A percentile compares a stretch with the other conserved stretches of the same genome.
phyloP scores from a whole-genome alignment of 2,797 vertebrate species.

The Tauraco hartlaubi region DNA sequence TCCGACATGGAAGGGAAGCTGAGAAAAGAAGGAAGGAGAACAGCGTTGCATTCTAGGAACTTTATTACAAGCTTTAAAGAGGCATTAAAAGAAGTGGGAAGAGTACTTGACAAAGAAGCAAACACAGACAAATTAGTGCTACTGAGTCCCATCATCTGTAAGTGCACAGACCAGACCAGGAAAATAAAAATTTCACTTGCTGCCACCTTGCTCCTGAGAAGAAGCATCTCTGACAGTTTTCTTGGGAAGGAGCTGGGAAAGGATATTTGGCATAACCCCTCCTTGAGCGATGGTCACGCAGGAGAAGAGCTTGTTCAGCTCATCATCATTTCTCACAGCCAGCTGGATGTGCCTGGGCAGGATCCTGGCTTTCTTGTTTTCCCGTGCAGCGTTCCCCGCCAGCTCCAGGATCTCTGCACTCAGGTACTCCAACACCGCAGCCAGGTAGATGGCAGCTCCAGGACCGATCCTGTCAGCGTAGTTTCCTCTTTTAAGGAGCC shows the following conservation, averaged over 20 bases:
- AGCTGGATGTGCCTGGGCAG: slow-evolving; percentile 83
- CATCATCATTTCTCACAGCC: slow-evolving; percentile 83
- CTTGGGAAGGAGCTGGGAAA: slow-evolving; percentile 80
- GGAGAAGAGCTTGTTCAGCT: slow-evolving; percentile 77
- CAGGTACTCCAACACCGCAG: slow-evolving; percentile 85
- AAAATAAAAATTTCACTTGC: neutral
- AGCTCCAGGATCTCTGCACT: slow-evolving; percentile 84
- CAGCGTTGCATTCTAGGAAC: neutral
- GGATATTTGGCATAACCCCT: slow-evolving; percentile 79
- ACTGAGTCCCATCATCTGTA: neutral
- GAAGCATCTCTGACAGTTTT: slow-evolving; percentile 53
- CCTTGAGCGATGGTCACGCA: slow-evolving; percentile 60
- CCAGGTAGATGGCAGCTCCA: slow-evolving; percentile 79
- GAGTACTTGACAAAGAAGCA: neutral
- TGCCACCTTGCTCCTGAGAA: slow-evolving; percentile 61
- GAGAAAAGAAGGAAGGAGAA: neutral
- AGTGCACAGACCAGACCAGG: neutral
- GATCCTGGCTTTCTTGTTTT: slow-evolving; percentile 82
- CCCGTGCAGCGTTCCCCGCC: slow-evolving; percentile 76
- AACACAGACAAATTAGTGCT: neutral
- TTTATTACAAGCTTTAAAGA: slow-evolving; percentile 11
- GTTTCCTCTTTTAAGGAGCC: slow-evolving; percentile 75
- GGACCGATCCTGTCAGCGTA: slow-evolving; percentile 70
- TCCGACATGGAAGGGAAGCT: neutral
- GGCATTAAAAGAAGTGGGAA: neutral